Conservation (phyloP, 2,113 vertebrate species). For the Murina feae region DNA sequence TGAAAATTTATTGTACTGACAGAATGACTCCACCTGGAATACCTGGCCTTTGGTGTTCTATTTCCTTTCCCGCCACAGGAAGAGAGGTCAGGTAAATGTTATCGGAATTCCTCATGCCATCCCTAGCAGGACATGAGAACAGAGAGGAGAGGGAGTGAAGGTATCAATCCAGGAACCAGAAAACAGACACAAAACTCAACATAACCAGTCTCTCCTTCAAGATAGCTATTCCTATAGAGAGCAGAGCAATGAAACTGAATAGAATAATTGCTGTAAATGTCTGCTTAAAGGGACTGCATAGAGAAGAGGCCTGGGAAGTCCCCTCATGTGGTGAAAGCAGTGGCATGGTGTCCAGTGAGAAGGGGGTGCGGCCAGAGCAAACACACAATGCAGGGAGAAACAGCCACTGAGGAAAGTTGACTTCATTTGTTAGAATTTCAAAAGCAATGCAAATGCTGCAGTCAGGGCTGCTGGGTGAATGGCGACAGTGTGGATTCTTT, state of each 20-base stretch:
- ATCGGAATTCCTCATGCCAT: too few relatives aligned
- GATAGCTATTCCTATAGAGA: constrained; percentile 67
- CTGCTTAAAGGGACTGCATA: constrained; percentile 63
- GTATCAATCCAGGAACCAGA: constrained; percentile 62
- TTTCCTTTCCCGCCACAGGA: constrained; percentile 48
- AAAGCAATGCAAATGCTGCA: constrained; percentile 40
- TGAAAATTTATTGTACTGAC: constrained; percentile 37
- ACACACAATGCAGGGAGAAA: neutral
- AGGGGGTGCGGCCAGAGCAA: constrained; percentile 58
- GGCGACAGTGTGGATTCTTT: neutral
- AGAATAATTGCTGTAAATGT: constrained; percentile 74
- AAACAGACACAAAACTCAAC: constrained; percentile 69
- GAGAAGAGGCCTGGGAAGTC: constrained; percentile 65
- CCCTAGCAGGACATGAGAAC: neutral
- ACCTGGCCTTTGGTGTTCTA: neutral
- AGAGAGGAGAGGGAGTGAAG: constrained; percentile 61
- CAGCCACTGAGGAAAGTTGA: neutral
- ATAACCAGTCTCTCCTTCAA: constrained; percentile 74
- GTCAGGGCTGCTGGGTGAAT: neutral
- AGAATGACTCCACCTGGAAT: neutral
- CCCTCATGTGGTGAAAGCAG: constrained; percentile 64
- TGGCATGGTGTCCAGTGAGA: constrained; percentile 50
- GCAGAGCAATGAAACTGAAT: constrained; percentile 76
- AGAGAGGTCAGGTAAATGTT: constrained; percentile 9
- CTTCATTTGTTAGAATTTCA: constrained; percentile 62